Conservation (phyloP, 2,888 invertebrate genomes). For the Allophyes oxyacanthae region DNA sequence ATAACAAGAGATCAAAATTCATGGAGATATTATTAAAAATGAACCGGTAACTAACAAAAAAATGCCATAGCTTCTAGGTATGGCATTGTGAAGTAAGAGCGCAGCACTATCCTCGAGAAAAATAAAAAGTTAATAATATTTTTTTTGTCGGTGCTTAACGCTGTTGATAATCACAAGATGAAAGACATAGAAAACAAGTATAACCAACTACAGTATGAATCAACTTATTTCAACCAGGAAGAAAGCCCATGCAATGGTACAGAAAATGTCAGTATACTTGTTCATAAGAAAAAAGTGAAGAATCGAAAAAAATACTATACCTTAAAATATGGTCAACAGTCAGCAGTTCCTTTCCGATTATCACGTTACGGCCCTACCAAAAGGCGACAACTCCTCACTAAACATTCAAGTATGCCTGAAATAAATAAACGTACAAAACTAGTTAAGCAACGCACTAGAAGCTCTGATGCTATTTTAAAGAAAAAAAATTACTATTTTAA, state of each 20-base stretch:
- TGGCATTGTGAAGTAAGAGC: constrained; percentile 19
- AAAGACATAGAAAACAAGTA: constrained; percentile 2
- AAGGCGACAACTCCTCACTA: constrained; percentile 12
- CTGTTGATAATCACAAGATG: constrained; percentile 15
- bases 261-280: constrained; percentile 23
- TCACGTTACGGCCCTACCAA: constrained; percentile 11
- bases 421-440: constrained; percentile 15
- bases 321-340: constrained; percentile 11
- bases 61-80: constrained; percentile 26
- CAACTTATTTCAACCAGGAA: neutral
- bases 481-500: neutral
- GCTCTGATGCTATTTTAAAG: constrained; percentile 12
- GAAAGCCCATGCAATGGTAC: constrained; percentile 3
- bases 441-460: constrained; percentile 16
- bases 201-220: constrained; percentile 1
- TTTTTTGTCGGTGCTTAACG: constrained; percentile 1
- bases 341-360: constrained; percentile 22
- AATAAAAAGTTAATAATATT: constrained; percentile 6
- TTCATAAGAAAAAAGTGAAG: constrained; percentile 33
- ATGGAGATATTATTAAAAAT: constrained; percentile 25
- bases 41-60: constrained; percentile 24
- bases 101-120: constrained; percentile 7
- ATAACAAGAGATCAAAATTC: constrained; percentile 2
- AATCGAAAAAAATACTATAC: constrained; percentile 9
- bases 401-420: constrained; percentile 26